A percentile compares a stretch with the other conserved stretches of the same genome.
Evolutionary conservation across 2,888 invertebrate species (phyloP).

Genomic region (Neoaliturus tenellus): DNA sequence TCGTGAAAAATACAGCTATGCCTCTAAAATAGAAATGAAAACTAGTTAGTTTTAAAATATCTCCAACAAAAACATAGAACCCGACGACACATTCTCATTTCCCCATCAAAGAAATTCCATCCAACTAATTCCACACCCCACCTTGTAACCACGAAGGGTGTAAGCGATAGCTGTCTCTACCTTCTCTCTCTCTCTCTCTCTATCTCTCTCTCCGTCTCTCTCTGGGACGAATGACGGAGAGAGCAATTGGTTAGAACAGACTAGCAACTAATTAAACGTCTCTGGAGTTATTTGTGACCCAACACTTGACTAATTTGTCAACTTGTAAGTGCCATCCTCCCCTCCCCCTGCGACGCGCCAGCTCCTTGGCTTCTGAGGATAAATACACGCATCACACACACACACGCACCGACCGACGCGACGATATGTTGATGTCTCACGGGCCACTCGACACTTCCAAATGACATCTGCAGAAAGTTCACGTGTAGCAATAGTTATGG

Average conservation of each 20-base stretch:
- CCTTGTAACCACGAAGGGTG: not conserved
- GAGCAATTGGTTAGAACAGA: conserved; percentile 30
- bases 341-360: not conserved
- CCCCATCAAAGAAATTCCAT: not conserved
- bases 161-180: not conserved
- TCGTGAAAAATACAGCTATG: too few species aligned
- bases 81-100: not conserved
- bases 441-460: too few species aligned
- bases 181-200: conserved; percentile 21
- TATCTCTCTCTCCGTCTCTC: not conserved
- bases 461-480: too few species aligned
- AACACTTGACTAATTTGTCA: conserved; percentile 50
- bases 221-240: conserved; percentile 6
- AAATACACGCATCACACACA: not conserved
- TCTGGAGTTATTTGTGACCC: conserved; percentile 40
- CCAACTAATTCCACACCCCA: not conserved
- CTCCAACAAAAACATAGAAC: not conserved
- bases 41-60: not conserved
- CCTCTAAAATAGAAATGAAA: too few species aligned
- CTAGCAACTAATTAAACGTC: conserved; percentile 44
- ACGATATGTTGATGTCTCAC: too few species aligned
- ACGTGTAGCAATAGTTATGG: too few species aligned
- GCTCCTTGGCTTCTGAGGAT: not conserved
- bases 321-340: conserved; percentile 38
- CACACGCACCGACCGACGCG: too few species aligned